Percentiles rank a stretch among this genome's conserved stretches.
Evolutionary conservation across 2,888 invertebrate genomes (phyloP).

Genomic region (Meloe dianella): DNA sequence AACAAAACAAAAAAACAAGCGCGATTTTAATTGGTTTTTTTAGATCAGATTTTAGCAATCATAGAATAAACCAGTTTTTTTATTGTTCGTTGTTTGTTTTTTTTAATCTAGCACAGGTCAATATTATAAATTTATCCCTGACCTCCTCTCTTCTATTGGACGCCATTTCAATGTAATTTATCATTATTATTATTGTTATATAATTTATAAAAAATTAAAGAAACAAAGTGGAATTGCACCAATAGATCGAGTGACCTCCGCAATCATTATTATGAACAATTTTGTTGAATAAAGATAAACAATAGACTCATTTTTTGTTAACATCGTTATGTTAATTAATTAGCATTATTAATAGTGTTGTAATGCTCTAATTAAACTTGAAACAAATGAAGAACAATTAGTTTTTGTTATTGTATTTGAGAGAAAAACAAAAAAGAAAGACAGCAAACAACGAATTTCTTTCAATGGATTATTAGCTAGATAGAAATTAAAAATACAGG

Average conservation of each 20-base stretch:
- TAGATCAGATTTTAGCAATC: background rate
- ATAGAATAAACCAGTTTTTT: background rate
- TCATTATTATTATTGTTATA: background rate
- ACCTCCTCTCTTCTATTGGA: background rate
- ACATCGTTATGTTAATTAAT: background rate
- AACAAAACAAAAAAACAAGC: too few relatives aligned
- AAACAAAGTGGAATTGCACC: background rate
- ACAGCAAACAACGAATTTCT: too few relatives aligned
- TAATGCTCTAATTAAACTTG: background rate
- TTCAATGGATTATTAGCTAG: too few relatives aligned
- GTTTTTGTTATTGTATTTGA: too few relatives aligned
- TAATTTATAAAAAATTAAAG: background rate
- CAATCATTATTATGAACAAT: background rate
- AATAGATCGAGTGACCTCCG: background rate
- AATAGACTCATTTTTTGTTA: too few relatives aligned
- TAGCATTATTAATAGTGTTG: background rate
- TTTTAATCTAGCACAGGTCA: slow-evolving; percentile 4
- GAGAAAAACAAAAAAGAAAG: too few relatives aligned
- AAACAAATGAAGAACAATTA: background rate
- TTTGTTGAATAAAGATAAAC: too few relatives aligned
- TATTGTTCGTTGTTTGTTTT: slow-evolving; percentile 2
- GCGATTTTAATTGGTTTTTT: too few relatives aligned
- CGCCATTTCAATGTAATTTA: background rate
- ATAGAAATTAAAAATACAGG: too few relatives aligned
- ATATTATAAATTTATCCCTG: background rate